These are phyloP conservation scores for Enteromius trimaculatus DNA, from an alignment of 2,797 vertebrate genomes.

Conservation along the genomic window DNA sequence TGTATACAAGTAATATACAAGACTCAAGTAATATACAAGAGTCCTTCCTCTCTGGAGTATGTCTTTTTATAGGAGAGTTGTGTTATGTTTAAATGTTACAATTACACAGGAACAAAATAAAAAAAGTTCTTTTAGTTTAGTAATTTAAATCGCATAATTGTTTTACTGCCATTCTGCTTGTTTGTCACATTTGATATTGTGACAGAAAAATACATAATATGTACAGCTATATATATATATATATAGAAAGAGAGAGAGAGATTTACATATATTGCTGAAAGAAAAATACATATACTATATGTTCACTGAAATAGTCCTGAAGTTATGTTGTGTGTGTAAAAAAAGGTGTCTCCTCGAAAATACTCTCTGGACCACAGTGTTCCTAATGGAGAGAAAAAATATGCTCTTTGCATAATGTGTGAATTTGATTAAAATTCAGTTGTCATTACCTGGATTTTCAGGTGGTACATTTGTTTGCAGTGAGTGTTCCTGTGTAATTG, in stretches of 20 bases:
- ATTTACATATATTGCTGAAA: no score
- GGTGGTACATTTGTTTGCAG: background rate
- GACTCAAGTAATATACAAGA: no score
- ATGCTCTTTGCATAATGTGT: background rate
- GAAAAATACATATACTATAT: no score
- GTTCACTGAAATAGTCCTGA: background rate
- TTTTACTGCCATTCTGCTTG: no score
- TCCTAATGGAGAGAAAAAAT: background rate
- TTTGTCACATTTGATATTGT: no score
- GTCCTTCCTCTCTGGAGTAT: no score
- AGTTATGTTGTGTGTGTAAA: constrained; percentile 1
- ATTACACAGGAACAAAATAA: background rate
- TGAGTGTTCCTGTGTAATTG: background rate
- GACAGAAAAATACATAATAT: no score
- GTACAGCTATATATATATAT: no score
- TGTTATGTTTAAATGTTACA: background rate
- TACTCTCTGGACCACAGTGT: background rate
- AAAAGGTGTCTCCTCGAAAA: background rate
- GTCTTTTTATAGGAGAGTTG: background rate
- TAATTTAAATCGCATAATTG: no score
- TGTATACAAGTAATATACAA: no score
- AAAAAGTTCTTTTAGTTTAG: background rate
- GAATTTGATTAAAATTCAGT: background rate
- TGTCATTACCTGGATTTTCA: background rate
- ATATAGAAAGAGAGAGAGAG: no score